A percentile compares a stretch with the other conserved stretches of the same genome.
These are phyloP conservation scores for Alligator sinensis DNA, from an alignment of 2,113 vertebrate genomes.

Conservation along the genomic window DNA sequence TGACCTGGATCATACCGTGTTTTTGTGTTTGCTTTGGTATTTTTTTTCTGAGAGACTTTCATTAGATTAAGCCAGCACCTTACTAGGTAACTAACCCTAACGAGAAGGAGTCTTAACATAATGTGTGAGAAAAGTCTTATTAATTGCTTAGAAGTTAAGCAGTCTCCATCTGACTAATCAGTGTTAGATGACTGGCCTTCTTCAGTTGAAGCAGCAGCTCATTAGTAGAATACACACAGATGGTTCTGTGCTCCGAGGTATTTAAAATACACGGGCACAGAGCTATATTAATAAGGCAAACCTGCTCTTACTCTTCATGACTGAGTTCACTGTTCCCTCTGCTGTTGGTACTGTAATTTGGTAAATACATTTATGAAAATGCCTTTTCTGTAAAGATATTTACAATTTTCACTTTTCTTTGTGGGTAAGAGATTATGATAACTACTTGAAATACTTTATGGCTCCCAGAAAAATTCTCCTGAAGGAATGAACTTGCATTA, in stretches of 20 bases:
- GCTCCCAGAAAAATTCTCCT: slow-evolving; percentile 49
- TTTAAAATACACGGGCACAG: slow-evolving; percentile 73
- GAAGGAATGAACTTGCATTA: slow-evolving; percentile 36
- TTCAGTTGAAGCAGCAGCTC: slow-evolving; percentile 67
- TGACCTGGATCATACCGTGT: neutral
- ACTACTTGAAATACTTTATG: slow-evolving; percentile 56
- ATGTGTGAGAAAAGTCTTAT: slow-evolving; percentile 60
- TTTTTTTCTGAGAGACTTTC: slow-evolving; percentile 27
- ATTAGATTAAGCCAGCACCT: neutral
- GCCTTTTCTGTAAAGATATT: slow-evolving; percentile 55
- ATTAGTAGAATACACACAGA: slow-evolving; percentile 80
- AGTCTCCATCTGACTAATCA: slow-evolving; percentile 74
- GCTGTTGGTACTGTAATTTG: slow-evolving; percentile 53
- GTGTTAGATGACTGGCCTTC: slow-evolving; percentile 74
- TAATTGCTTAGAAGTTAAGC: slow-evolving; percentile 78
- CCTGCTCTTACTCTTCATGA: slow-evolving; percentile 35
- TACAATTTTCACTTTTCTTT: slow-evolving; percentile 44
- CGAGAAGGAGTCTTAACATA: slow-evolving; percentile 55
- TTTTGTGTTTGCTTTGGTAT: neutral
- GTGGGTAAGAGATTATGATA: slow-evolving; percentile 54
- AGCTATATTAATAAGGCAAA: slow-evolving; percentile 67
- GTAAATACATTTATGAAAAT: slow-evolving; percentile 64
- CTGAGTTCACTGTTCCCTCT: slow-evolving; percentile 42
- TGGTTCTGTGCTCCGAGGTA: slow-evolving; percentile 72
- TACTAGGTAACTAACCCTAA: slow-evolving; percentile 59